Percentiles rank a stretch among this genome's conserved stretches.
These are phyloP conservation scores for Prionace glauca DNA, from an alignment of 2,797 vertebrate genomes.

Conservation along the genomic window DNA sequence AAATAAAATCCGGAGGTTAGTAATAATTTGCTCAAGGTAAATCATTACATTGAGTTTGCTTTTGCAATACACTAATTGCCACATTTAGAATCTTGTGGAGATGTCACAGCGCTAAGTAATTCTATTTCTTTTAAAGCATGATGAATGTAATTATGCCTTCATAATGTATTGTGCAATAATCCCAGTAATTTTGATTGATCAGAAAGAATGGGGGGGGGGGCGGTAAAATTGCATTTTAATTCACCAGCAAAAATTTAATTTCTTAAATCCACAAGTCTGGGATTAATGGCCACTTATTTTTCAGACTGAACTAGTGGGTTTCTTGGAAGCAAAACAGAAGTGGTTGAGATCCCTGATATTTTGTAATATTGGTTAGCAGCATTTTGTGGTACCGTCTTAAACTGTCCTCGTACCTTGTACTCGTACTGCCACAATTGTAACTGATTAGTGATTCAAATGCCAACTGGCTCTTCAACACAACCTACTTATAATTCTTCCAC, in stretches of 20 bases:
- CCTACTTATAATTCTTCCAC: background rate
- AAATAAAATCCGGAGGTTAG: constrained; percentile 34
- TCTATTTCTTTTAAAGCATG: background rate
- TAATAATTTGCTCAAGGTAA: background rate
- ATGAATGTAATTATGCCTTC: background rate
- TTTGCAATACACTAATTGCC: background rate
- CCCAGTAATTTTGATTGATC: background rate
- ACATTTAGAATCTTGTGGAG: background rate
- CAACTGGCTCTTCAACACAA: background rate
- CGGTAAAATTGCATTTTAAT: background rate
- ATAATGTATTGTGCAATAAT: background rate
- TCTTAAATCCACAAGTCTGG: background rate
- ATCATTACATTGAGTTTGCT: background rate
- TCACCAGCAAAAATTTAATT: background rate
- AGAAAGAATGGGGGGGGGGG: background rate
- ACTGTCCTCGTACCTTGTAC: background rate
- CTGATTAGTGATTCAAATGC: background rate
- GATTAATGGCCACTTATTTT: background rate
- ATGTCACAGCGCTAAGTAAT: background rate
- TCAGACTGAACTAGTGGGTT: background rate
- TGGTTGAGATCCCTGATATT: background rate
- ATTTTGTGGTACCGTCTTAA: background rate
- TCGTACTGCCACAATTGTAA: background rate
- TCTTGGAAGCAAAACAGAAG: background rate
- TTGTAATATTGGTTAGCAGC: background rate